Percentiles rank a stretch among this genome's conserved stretches.
phyloP scores from a whole-genome alignment of 2,797 vertebrate species.

The Syndactyla subalaris region DNA sequence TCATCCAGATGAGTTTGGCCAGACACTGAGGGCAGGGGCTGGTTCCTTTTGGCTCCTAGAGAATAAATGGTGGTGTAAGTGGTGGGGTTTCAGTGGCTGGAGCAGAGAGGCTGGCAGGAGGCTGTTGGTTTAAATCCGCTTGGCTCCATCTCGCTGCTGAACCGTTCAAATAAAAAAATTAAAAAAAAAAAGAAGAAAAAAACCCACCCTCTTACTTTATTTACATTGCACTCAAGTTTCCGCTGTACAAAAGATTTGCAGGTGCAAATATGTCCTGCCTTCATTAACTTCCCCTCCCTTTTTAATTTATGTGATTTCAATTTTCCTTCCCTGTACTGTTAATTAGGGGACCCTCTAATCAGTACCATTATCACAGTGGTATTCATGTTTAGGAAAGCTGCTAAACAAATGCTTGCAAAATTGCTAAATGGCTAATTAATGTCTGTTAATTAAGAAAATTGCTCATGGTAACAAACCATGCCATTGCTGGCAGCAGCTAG shows the following conservation, averaged over 20 bases:
- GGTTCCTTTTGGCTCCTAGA: neutral
- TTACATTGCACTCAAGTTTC: slow-evolving; percentile 83
- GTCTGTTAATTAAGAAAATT: slow-evolving; percentile 90
- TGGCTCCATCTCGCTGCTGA: slow-evolving; percentile 35
- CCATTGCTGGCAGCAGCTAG: slow-evolving; percentile 85
- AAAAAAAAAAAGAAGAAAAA: neutral
- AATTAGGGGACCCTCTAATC: slow-evolving; percentile 88
- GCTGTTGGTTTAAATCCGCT: slow-evolving; percentile 36
- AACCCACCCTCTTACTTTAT: slow-evolving; percentile 74
- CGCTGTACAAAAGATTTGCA: slow-evolving; percentile 83
- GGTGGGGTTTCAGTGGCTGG: neutral
- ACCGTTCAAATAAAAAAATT: neutral
- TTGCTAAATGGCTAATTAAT: slow-evolving; percentile 89
- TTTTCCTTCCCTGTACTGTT: slow-evolving; percentile 87
- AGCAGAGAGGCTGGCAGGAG: slow-evolving; percentile 27
- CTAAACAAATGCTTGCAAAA: slow-evolving; percentile 87
- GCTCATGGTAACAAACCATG: slow-evolving; percentile 87
- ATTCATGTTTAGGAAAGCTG: slow-evolving; percentile 88
- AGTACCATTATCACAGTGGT: slow-evolving; percentile 88
- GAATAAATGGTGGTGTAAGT: neutral
- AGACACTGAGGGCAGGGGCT: neutral
- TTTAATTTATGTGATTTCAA: slow-evolving; percentile 87
- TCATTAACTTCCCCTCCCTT: slow-evolving; percentile 85
- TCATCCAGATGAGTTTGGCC: neutral
- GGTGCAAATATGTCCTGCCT: slow-evolving; percentile 85